Conservation (phyloP, 2,888 invertebrate genomes). For the Tineola bisselliella region DNA sequence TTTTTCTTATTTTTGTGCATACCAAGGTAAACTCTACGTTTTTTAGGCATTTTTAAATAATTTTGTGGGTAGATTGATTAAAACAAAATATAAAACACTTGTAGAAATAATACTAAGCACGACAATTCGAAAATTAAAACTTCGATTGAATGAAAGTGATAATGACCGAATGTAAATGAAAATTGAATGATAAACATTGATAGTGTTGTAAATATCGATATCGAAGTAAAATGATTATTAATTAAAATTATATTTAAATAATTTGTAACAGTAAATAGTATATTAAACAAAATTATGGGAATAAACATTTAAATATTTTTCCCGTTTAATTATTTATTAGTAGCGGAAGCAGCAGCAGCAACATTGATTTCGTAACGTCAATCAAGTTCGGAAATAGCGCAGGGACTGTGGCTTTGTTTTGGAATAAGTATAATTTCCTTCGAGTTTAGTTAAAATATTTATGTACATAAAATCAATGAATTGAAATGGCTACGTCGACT, state of each 20-base stretch:
- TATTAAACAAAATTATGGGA: too few species aligned
- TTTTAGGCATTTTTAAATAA: background rate
- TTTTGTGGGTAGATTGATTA: background rate
- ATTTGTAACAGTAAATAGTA: too few species aligned
- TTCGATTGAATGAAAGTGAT: background rate
- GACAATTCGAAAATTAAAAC: background rate
- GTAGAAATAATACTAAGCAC: background rate
- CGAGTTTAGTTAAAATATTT: background rate
- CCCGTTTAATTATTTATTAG: too few species aligned
- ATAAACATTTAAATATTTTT: too few species aligned
- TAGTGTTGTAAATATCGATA: background rate
- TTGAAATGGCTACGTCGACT: conserved; percentile 24
- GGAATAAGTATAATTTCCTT: background rate
- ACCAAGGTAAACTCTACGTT: background rate
- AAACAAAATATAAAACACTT: background rate
- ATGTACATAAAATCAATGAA: background rate
- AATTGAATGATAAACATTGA: too few species aligned
- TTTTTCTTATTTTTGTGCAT: background rate
- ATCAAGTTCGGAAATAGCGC: background rate
- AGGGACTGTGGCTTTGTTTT: background rate
- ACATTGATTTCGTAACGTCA: background rate
- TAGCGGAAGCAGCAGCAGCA: too few species aligned
- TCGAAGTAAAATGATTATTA: background rate
- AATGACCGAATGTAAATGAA: background rate
- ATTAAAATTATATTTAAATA: background rate